These are phyloP conservation scores for Scylla paramamosain DNA, from an alignment of 1,140 invertebrate species.

Conservation along the genomic window DNA sequence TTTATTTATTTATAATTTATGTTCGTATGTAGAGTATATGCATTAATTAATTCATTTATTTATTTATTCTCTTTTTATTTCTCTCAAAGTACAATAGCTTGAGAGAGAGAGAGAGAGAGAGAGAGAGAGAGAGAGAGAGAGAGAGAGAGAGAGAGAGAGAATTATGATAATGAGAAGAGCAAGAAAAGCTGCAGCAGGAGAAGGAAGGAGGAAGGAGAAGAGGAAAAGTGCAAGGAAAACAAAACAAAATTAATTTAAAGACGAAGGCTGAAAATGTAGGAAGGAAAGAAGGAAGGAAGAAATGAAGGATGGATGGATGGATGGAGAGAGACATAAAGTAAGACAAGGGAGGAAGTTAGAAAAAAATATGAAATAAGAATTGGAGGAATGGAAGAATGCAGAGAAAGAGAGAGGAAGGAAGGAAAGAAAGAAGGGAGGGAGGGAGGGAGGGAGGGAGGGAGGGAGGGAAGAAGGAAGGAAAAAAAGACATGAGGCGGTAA, in stretches of 20 bases:
- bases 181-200: background rate
- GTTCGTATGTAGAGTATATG: background rate
- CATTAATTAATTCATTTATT: background rate
- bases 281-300: background rate
- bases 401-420: background rate
- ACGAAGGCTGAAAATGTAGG: background rate
- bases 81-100: too few relatives aligned
- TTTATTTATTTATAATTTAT: background rate
- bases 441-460: background rate
- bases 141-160: background rate
- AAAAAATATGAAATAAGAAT: background rate
- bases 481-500: background rate
- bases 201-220: background rate
- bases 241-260: background rate
- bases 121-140: too few relatives aligned
- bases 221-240: background rate
- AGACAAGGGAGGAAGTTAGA: background rate
- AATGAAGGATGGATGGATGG: background rate
- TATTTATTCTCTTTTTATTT: background rate
- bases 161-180: background rate
- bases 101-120: too few relatives aligned
- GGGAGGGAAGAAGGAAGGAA: background rate
- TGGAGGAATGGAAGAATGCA: background rate
- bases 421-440: background rate
- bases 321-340: background rate